These are phyloP conservation scores for Drosophila jambulina DNA, from an alignment of 1,140 invertebrate species.

Conservation along the genomic window DNA sequence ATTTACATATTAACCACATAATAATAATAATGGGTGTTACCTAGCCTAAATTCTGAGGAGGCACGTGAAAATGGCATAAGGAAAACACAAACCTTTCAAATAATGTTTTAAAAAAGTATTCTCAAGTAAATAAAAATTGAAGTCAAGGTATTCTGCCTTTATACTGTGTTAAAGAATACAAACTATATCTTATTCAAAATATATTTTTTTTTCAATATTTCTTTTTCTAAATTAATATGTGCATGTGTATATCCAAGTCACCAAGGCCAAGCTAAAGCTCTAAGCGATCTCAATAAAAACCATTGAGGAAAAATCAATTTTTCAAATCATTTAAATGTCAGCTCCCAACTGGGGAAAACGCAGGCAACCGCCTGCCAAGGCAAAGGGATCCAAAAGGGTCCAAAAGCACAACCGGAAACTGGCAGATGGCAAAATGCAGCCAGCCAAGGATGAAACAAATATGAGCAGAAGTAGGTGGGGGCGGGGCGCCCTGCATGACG, in stretches of 20 bases:
- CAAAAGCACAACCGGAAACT: slow-evolving; percentile 63
- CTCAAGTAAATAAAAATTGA: not conserved
- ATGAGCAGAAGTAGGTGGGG: slow-evolving; percentile 1
- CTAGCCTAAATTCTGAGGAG: not conserved
- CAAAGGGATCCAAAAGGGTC: not conserved
- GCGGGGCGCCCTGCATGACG: slow-evolving; percentile 65
- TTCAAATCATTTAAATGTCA: slow-evolving; percentile 52
- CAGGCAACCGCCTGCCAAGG: not conserved
- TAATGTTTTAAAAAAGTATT: not conserved
- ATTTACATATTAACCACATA: slow-evolving; percentile 49
- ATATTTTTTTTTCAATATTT: not conserved
- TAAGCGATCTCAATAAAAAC: slow-evolving; percentile 11
- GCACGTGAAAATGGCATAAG: too few relatives aligned
- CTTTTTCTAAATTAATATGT: too few relatives aligned
- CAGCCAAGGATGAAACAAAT: slow-evolving; percentile 17
- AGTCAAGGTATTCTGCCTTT: too few relatives aligned
- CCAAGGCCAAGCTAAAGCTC: not conserved
- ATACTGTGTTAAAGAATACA: too few relatives aligned
- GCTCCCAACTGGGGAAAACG: slow-evolving; percentile 20
- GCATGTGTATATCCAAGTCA: not conserved
- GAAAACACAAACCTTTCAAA: not conserved
- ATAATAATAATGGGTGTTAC: slow-evolving; percentile 58
- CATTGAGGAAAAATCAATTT: slow-evolving; percentile 29
- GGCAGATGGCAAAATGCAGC: slow-evolving; percentile 64
- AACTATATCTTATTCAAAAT: not conserved